A percentile compares a stretch with the other conserved stretches of the same genome.
Evolutionary conservation across 1,140 invertebrate genomes (phyloP).

Genomic region (Tetragnatha versicolor): DNA sequence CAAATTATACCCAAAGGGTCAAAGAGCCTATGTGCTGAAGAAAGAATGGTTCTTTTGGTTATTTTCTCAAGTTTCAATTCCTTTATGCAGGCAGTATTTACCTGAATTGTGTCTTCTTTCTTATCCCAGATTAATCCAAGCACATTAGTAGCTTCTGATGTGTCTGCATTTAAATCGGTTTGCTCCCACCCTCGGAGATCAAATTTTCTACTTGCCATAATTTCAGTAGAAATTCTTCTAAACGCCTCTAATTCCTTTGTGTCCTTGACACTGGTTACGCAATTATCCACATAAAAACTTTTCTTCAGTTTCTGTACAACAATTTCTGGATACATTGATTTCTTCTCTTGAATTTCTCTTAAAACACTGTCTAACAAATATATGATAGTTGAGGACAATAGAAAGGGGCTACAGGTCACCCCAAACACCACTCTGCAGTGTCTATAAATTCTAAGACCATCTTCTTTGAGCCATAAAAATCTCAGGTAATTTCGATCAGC

Average conservation of each 20-base stretch:
- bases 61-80: neutral
- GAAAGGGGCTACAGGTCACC: conserved; percentile 22
- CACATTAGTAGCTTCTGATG: neutral
- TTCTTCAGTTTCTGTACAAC: neutral
- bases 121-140: neutral
- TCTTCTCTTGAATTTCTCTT: neutral
- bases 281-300: conserved; percentile 19
- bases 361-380: neutral
- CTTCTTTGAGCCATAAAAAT: conserved; percentile 5
- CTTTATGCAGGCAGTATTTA: neutral
- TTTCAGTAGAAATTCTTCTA: conserved; percentile 19
- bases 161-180: neutral
- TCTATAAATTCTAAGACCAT: neutral
- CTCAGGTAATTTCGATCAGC: conserved; percentile 18
- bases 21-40: neutral
- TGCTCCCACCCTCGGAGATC: conserved; percentile 21
- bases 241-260: neutral
- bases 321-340: neutral
- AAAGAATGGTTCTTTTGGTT: neutral
- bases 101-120: neutral
- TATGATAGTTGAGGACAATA: neutral
- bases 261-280: neutral
- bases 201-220: neutral
- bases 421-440: conserved; percentile 29
- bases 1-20: conserved; percentile 28